Percentiles rank a stretch among this genome's conserved stretches.
Evolutionary conservation across 2,113 vertebrate genomes (phyloP).

Genomic region (Gobio gobio): DNA sequence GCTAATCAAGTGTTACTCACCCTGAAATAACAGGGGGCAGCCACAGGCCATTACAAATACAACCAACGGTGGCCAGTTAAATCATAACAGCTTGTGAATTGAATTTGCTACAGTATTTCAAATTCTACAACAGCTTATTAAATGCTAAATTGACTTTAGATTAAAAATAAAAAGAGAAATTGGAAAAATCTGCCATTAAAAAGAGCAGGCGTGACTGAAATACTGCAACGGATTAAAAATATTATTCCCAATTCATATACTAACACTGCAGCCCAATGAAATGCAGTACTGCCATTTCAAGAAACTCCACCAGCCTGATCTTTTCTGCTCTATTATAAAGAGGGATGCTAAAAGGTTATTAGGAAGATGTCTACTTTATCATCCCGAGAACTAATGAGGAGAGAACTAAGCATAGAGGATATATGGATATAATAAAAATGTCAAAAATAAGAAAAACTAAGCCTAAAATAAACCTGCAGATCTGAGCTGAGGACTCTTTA

Average conservation of each 20-base stretch:
- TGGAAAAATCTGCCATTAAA: neutral
- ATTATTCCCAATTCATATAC: neutral
- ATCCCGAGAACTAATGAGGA: neutral
- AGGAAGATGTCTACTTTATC: neutral
- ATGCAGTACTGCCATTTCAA: neutral
- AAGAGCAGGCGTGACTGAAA: conserved; percentile 8
- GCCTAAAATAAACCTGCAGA: conserved; percentile 13
- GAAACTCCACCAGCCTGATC: neutral
- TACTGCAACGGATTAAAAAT: neutral
- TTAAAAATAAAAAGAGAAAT: conserved; percentile 8
- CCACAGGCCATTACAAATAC: conserved; percentile 11
- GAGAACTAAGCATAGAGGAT: neutral
- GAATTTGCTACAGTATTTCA: neutral
- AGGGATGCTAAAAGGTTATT: conserved; percentile 1
- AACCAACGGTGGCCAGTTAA: neutral
- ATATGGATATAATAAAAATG: neutral
- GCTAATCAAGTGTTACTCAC: conserved; percentile 1
- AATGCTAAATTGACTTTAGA: conserved; percentile 5
- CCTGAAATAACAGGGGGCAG: neutral
- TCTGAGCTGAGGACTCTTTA: neutral
- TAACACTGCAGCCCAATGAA: neutral
- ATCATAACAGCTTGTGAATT: conserved; percentile 2
- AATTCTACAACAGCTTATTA: conserved; percentile 14
- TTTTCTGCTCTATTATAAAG: neutral
- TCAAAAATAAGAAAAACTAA: neutral